Base-by-base conservation (phyloP, 2,113 vertebrate genomes). In the Ellobius talpinus region DNA sequence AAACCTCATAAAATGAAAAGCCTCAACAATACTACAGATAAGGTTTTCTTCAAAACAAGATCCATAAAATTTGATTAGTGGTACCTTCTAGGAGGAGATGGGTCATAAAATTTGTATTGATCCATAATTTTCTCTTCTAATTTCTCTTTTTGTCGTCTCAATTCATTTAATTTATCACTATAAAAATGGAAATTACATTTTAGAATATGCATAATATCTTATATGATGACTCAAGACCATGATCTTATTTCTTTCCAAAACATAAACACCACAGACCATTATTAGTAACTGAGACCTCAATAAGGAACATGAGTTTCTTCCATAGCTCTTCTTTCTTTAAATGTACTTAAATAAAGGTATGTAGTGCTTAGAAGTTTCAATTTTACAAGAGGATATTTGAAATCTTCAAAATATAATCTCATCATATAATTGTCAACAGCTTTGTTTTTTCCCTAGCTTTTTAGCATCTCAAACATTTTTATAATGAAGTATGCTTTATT, bases 41-140 rank as follows among this genome's bases (percentile, higher is more conserved):
- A 66, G 2, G 11, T 66, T 26, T 78, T 29, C 39, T 33, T 2
- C 39, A 39, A 85, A 58, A 78, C 70, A 89, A 95, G 68, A 98
- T 91, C 24, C 6, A 73, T 1, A 96, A 9, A 86, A 36, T 0
- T 19, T 86, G 81, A 68, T 89, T 90, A 95, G 23, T 3, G 63
- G 81, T 99, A 99, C 99, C 99, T 99, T 98, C 99, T 99, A 76
- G 99, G 99, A 55, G 99, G 99, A 78, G 99, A 99, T 50, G 99
- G 99, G 79, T 99, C 99, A 73, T 99, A 99, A 98, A 99, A 99
- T 96, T 99, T 99, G 97, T 99, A 99, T 90, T 99, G 99, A 98
- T 99, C 99, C 99, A 99, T 99, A 97, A 99, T 99, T 98, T 99
- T 99, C 98, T 99, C 99, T 98, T 99, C 99, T 95, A 99, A 97